These are phyloP conservation scores for Cheilosia scutellata DNA, from an alignment of 2,888 invertebrate species.

Conservation along the genomic window DNA sequence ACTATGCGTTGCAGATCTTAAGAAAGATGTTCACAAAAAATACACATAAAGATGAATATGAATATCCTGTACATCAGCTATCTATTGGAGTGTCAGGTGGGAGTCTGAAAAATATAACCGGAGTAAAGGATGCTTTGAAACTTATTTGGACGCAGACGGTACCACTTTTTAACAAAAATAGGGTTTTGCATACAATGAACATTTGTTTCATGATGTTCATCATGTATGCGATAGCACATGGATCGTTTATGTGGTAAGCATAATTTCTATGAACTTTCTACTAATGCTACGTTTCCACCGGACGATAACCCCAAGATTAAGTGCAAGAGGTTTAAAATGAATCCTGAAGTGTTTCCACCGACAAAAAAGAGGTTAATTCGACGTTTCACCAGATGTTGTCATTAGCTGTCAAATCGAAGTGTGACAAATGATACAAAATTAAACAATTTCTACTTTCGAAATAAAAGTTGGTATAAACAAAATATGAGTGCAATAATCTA, in stretches of 20 bases:
- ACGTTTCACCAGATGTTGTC: too few relatives aligned
- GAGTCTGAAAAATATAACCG: slow-evolving; percentile 78
- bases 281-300: too few relatives aligned
- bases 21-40: slow-evolving; percentile 86
- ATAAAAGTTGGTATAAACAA: too few relatives aligned
- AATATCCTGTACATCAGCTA: slow-evolving; percentile 85
- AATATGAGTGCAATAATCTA: too few relatives aligned
- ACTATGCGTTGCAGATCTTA: slow-evolving; percentile 87
- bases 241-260: slow-evolving; percentile 1
- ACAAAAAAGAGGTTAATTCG: too few relatives aligned
- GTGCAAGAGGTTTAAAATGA: too few relatives aligned
- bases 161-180: background rate
- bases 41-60: slow-evolving; percentile 82
- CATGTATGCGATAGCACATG: background rate
- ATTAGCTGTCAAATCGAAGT: too few relatives aligned
- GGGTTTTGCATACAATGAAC: background rate
- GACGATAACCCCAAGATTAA: too few relatives aligned
- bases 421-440: too few relatives aligned
- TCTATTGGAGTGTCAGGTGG: slow-evolving; percentile 78
- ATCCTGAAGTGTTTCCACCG: too few relatives aligned
- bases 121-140: background rate
- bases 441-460: too few relatives aligned
- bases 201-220: background rate
- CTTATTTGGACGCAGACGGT: background rate
- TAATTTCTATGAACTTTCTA: background rate